Conservation (phyloP, 2,888 invertebrate species). For the Brachynemurus nebulosus region DNA sequence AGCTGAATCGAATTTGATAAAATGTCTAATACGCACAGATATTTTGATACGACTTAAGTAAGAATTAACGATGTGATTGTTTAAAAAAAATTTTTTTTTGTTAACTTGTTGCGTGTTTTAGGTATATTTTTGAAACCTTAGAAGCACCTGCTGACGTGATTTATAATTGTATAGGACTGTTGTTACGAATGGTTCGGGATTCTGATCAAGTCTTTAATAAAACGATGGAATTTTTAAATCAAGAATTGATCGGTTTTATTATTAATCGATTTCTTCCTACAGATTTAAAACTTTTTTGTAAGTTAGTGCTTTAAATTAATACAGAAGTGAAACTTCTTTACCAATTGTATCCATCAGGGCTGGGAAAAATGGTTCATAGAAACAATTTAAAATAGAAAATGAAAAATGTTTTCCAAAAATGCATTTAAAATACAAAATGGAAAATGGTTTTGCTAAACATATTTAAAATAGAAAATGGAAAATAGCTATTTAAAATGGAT, state of each 20-base stretch:
- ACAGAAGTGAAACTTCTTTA: too few species aligned
- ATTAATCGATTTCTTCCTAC: constrained; percentile 43
- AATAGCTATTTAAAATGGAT: too few species aligned
- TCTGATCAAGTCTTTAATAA: constrained; percentile 53
- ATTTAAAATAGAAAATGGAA: too few species aligned
- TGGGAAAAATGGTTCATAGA: too few species aligned
- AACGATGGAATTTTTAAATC: too few species aligned
- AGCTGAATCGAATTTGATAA: constrained; percentile 67
- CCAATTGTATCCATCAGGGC: too few species aligned
- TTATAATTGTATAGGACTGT: constrained; percentile 59
- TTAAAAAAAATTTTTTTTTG: background rate
- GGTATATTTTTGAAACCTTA: constrained; percentile 59
- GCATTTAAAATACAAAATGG: too few species aligned
- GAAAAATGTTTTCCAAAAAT: too few species aligned
- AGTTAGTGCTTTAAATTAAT: background rate
- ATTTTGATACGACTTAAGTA: constrained; percentile 58
- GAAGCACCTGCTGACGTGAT: constrained; percentile 59
- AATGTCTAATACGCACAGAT: constrained; percentile 58
- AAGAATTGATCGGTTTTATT: constrained; percentile 48
- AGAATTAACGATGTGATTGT: background rate
- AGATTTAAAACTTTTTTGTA: constrained; percentile 7
- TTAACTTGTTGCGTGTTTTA: constrained; percentile 25
- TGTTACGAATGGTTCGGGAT: constrained; percentile 66
- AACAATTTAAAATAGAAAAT: too few species aligned
- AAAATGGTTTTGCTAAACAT: too few species aligned